phyloP scores from a whole-genome alignment of 2,888 invertebrate genomes.

The Ophioninae sp. region DNA sequence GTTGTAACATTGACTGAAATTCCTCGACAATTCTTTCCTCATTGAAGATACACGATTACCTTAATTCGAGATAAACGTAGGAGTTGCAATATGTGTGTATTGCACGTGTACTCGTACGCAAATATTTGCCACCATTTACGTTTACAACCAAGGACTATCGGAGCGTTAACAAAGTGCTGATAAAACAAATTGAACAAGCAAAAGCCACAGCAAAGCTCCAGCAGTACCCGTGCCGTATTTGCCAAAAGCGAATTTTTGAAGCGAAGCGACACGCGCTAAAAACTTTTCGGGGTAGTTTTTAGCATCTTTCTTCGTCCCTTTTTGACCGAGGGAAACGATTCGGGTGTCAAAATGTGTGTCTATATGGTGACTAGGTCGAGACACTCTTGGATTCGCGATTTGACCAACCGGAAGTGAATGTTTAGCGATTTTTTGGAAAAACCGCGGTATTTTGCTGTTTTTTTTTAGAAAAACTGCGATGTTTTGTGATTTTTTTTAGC shows the following conservation, averaged over 20 bases:
- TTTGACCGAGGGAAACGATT: background rate
- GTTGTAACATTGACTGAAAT: conserved; percentile 8
- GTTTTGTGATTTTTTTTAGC: too few species aligned
- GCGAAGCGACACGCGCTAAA: background rate
- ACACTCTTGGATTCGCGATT: background rate
- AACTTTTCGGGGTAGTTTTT: background rate
- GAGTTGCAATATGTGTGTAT: background rate
- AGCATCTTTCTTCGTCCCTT: background rate
- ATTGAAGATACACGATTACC: background rate
- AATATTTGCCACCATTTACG: background rate
- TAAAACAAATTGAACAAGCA: conserved; percentile 25
- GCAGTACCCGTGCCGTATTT: background rate
- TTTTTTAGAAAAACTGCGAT: too few species aligned
- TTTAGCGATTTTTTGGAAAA: background rate
- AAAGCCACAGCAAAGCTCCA: background rate
- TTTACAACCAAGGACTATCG: conserved; percentile 8
- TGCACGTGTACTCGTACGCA: background rate
- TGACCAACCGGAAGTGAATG: background rate
- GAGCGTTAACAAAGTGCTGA: conserved; percentile 22
- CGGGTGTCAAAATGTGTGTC: background rate
- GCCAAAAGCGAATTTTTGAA: conserved; percentile 2
- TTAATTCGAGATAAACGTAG: background rate
- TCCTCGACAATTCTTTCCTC: conserved; percentile 4
- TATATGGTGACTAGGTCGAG: background rate
- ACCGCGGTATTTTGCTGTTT: too few species aligned